These are phyloP conservation scores for Icerya purchasi DNA, from an alignment of 2,888 invertebrate species.

Conservation along the genomic window DNA sequence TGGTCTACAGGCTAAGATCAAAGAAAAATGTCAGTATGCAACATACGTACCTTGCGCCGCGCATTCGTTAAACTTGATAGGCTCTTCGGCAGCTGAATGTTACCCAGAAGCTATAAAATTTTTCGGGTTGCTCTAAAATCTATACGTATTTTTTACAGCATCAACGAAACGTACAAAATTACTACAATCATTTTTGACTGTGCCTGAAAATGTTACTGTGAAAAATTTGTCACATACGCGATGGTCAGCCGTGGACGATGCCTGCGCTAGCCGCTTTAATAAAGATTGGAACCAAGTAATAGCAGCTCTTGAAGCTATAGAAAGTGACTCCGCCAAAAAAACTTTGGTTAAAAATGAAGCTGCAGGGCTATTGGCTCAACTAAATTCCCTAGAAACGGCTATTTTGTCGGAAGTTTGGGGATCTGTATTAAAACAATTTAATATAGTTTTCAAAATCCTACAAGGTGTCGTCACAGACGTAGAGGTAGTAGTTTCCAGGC, in stretches of 20 bases:
- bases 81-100: not conserved
- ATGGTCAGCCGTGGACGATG: conserved; percentile 1
- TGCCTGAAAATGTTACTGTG: not conserved
- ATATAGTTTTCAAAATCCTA: no score
- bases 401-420: no score
- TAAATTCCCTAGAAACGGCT: no score
- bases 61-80: not conserved
- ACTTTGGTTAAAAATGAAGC: no score
- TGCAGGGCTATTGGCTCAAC: no score
- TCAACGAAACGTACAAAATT: not conserved
- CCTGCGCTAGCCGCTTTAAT: not conserved
- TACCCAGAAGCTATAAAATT: not conserved
- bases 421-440: no score
- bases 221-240: not conserved
- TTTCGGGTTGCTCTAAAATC: not conserved
- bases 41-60: not conserved
- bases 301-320: no score
- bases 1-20: not conserved
- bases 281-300: no score
- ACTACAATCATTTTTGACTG: not conserved
- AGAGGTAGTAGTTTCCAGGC: no score
- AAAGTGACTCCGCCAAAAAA: no score
- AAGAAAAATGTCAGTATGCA: not conserved
- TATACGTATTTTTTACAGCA: not conserved
- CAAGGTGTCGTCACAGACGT: no score